Evolutionary conservation across 2,888 invertebrate species (phyloP), one percentile per base, ranked within the genome.

Genomic region (Julus scanicus): DNA sequence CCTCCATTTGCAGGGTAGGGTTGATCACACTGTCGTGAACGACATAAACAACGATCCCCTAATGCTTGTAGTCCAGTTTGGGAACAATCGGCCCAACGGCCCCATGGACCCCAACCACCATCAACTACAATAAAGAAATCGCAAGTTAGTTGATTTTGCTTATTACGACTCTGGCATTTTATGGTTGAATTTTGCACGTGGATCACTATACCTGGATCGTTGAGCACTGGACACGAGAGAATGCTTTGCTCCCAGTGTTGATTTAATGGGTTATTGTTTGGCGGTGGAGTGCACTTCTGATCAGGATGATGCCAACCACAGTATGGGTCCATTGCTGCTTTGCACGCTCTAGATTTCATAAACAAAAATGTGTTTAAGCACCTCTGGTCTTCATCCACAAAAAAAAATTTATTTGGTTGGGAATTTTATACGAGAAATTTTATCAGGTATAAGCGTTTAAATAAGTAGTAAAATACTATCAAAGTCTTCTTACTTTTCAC

Each of bases 101-200:
- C 95, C 98, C 98, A 98, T 0, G 94, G 94, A 6, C 97, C 96
- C 97, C 97, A 98, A 2, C 95, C 96, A 63, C 96, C 96, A 91
- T 96, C 95, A 84, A 96, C 95, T 94, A 91, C 0, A 90, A 90
- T 63, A 71, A 84, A 9, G 49, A 86, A 49, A 84, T 29, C 13
- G 63, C 2, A 5, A 37, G 29, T 8, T 49, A 49, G 15, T 8
- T n/a, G 11, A 83, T 17, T 37, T 29, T 84, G 11, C 13, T 15
- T 15, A 48, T 13, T 29, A 48, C 20, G 87, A 15, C 8, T 40
- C 13, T 29, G 29, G 39, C 13, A 49, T 39, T 44, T 4, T 4
- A 71, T 11, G 15, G 17, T 53, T 37, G 9, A 4, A 84, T 83
- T 71, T 6, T 39, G n/a, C 39, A 44, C 53, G 53, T 15, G 2